phyloP scores from a whole-genome alignment of 2,888 invertebrate species.

The Pristionchus mayeri region DNA sequence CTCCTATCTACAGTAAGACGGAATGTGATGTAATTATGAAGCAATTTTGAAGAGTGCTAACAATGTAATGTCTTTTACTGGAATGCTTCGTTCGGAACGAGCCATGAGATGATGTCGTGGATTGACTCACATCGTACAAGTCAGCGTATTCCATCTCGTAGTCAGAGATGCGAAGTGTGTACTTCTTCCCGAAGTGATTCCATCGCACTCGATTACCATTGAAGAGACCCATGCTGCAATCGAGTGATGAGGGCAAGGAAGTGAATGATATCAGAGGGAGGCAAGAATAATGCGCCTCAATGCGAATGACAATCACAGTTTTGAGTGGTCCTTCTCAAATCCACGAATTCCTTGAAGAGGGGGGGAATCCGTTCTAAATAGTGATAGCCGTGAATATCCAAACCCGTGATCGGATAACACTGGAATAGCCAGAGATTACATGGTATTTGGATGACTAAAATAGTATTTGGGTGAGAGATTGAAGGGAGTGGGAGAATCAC shows the following conservation, averaged over 20 bases:
- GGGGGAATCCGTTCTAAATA: too few species aligned
- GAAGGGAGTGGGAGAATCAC: neutral
- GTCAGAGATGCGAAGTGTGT: conserved; percentile 66
- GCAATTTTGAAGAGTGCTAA: too few species aligned
- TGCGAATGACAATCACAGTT: too few species aligned
- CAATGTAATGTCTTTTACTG: too few species aligned
- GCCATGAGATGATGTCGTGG: neutral
- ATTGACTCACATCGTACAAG: conserved; percentile 66
- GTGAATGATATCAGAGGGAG: too few species aligned
- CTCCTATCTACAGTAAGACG: too few species aligned
- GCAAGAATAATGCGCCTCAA: too few species aligned
- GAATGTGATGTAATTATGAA: too few species aligned
- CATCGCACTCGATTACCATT: conserved; percentile 68
- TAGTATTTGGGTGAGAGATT: neutral
- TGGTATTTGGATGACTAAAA: neutral
- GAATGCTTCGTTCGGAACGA: too few species aligned
- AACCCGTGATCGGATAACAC: neutral
- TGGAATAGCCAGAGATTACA: neutral
- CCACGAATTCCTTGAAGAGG: too few species aligned
- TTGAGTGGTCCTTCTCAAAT: too few species aligned
- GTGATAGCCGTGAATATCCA: too few species aligned
- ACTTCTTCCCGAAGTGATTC: conserved; percentile 75
- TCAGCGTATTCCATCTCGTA: conserved; percentile 73
- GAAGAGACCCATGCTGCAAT: conserved; percentile 71
- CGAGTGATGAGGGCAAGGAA: neutral